Percentiles rank a stretch among this genome's conserved stretches.
These are phyloP conservation scores for Argynnis bischoffii DNA, from an alignment of 2,888 invertebrate genomes.

Conservation along the genomic window DNA sequence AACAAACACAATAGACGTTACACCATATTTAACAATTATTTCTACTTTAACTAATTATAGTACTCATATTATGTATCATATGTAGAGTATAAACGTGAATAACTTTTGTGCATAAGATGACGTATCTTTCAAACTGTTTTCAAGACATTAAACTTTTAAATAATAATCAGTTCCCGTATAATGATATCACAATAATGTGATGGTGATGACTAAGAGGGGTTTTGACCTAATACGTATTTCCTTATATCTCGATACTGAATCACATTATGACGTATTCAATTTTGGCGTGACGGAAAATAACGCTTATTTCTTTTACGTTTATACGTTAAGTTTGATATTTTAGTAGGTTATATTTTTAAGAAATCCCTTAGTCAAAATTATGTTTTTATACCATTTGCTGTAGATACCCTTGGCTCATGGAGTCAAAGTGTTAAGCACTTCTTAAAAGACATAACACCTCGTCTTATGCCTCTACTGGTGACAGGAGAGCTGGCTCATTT, in stretches of 20 bases:
- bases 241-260: conserved; percentile 25
- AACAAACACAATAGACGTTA: too few species aligned
- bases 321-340: neutral
- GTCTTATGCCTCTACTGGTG: too few species aligned
- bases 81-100: too few species aligned
- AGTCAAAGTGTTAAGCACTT: too few species aligned
- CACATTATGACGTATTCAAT: conserved; percentile 8
- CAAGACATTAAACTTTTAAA: conserved; percentile 1
- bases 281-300: neutral
- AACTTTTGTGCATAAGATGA: neutral
- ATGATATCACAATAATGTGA: conserved; percentile 14
- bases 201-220: conserved; percentile 28
- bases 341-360: neutral
- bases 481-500: too few species aligned
- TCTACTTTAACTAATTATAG: too few species aligned
- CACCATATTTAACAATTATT: too few species aligned
- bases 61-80: too few species aligned
- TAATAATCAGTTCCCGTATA: conserved; percentile 1
- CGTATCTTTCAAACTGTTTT: neutral
- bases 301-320: neutral
- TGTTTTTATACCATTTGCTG: too few species aligned
- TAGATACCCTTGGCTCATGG: too few species aligned
- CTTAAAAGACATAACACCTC: too few species aligned
- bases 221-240: conserved; percentile 27
- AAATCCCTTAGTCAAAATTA: too few species aligned